These are phyloP conservation scores for Caenorhabditis sp. DNA, from an alignment of 2,888 invertebrate species.

Conservation along the genomic window DNA sequence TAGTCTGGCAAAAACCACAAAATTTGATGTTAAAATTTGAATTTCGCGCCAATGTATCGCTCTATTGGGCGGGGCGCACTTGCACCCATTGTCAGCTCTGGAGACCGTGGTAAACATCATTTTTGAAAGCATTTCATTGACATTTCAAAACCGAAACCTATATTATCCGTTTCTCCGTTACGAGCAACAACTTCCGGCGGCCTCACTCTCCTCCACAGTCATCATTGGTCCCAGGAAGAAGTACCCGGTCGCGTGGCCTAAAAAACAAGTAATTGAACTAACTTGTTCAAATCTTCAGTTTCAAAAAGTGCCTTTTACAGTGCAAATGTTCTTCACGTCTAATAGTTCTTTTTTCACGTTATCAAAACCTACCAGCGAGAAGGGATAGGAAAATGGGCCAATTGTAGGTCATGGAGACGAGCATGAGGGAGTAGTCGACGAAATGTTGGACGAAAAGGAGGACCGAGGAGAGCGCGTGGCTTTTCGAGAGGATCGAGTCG, in stretches of 20 bases:
- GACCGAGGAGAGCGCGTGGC: slow-evolving; percentile 18
- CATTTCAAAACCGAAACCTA: too few relatives aligned
- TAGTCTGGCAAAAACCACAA: too few relatives aligned
- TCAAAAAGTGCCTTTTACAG: background rate
- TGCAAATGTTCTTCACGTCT: too few relatives aligned
- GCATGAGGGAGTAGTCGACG: slow-evolving; percentile 37
- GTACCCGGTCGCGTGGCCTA: slow-evolving; percentile 41
- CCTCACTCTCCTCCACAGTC: slow-evolving; percentile 47
- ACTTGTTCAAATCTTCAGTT: background rate
- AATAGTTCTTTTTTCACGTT: background rate
- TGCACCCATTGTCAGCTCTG: too few relatives aligned
- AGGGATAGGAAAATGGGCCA: slow-evolving; percentile 41
- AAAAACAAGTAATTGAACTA: too few relatives aligned
- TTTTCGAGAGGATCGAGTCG: slow-evolving; percentile 10
- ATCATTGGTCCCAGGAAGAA: slow-evolving; percentile 46
- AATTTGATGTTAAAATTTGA: too few relatives aligned
- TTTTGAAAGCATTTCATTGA: too few relatives aligned
- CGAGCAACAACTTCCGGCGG: slow-evolving; percentile 40
- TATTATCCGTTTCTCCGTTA: too few relatives aligned
- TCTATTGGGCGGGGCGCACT: too few relatives aligned
- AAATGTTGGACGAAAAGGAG: slow-evolving; percentile 34
- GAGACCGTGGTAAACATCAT: too few relatives aligned
- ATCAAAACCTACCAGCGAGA: slow-evolving; percentile 15
- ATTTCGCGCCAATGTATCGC: too few relatives aligned
- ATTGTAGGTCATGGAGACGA: slow-evolving; percentile 44